Conservation (phyloP, 2,113 vertebrate species). For the Aptenodytes patagonicus region DNA sequence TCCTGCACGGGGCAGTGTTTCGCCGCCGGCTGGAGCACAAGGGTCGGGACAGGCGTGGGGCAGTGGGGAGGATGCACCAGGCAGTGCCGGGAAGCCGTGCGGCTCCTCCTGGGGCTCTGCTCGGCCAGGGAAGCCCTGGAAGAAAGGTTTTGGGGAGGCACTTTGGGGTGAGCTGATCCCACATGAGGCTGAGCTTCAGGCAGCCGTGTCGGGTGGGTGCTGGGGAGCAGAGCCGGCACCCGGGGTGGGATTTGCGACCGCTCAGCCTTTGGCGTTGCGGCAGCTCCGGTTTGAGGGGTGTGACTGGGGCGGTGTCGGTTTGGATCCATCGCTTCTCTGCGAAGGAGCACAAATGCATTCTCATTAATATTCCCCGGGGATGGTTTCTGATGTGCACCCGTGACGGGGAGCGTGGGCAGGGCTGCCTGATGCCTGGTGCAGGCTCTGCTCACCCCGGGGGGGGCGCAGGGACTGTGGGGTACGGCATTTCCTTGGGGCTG, state of each 20-base stretch:
- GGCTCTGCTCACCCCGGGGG: background rate
- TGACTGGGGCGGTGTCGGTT: background rate
- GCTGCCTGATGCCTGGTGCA: background rate
- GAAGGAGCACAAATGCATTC: background rate
- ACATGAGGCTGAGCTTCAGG: background rate
- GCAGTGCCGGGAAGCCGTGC: background rate
- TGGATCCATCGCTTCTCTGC: background rate
- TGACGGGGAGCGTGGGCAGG: background rate
- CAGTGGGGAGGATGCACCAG: background rate
- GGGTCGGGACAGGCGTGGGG: background rate
- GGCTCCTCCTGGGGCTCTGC: background rate
- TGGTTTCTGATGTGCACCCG: background rate
- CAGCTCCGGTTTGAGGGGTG: background rate
- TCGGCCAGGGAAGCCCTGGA: background rate
- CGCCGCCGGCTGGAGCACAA: background rate
- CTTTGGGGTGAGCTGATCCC: background rate
- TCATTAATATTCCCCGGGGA: background rate
- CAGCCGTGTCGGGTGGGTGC: background rate
- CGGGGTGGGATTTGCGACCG: background rate
- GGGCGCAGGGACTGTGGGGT: background rate
- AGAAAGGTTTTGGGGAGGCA: background rate
- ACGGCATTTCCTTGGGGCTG: background rate
- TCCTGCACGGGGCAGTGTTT: conserved; percentile 15
- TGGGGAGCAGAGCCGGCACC: background rate
- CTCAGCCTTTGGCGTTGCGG: fast-evolving